Evolutionary conservation across 2,797 vertebrate genomes (phyloP).

Genomic region (Silurus aristotelis): DNA sequence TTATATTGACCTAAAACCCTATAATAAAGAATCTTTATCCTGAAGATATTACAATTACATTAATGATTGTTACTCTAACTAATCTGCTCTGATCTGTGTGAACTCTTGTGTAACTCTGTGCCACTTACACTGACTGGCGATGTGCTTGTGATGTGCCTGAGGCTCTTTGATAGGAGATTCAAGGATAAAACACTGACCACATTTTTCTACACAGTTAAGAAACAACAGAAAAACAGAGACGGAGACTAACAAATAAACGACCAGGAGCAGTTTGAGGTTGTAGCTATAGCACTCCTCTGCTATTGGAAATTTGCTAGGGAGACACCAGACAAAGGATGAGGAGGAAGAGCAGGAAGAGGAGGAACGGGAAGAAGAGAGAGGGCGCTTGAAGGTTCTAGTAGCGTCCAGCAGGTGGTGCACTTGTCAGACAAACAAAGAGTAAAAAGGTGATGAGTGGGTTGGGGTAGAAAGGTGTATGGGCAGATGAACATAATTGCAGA

Average conservation of each 20-base stretch:
- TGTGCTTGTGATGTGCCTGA: slow-evolving; percentile 51
- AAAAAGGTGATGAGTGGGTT: slow-evolving; percentile 20
- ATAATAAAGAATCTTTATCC: neutral
- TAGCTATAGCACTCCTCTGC: slow-evolving; percentile 72
- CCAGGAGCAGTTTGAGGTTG: slow-evolving; percentile 73
- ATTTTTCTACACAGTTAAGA: slow-evolving; percentile 69
- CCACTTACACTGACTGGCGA: slow-evolving; percentile 66
- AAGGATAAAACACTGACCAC: slow-evolving; percentile 62
- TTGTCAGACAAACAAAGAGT: slow-evolving; percentile 9
- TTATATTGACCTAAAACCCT: neutral
- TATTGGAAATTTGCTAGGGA: slow-evolving; percentile 70
- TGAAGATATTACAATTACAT: neutral
- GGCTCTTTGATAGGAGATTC: slow-evolving; percentile 65
- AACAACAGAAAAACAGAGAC: slow-evolving; percentile 76
- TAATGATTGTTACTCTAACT: neutral
- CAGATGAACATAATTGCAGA: slow-evolving; percentile 24
- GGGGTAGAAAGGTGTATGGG: slow-evolving; percentile 23
- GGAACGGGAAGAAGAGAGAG: slow-evolving; percentile 62
- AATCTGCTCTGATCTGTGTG: neutral
- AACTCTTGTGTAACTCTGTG: slow-evolving; percentile 1
- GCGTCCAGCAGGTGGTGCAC: slow-evolving; percentile 28
- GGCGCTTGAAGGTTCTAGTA: slow-evolving; percentile 64
- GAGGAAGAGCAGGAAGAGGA: slow-evolving; percentile 67
- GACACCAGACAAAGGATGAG: slow-evolving; percentile 67
- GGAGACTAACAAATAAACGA: slow-evolving; percentile 75